A percentile compares a stretch with the other conserved stretches of the same genome.
These are phyloP conservation scores for Sebastolobus altivelis DNA, from an alignment of 2,797 vertebrate genomes.

Conservation along the genomic window DNA sequence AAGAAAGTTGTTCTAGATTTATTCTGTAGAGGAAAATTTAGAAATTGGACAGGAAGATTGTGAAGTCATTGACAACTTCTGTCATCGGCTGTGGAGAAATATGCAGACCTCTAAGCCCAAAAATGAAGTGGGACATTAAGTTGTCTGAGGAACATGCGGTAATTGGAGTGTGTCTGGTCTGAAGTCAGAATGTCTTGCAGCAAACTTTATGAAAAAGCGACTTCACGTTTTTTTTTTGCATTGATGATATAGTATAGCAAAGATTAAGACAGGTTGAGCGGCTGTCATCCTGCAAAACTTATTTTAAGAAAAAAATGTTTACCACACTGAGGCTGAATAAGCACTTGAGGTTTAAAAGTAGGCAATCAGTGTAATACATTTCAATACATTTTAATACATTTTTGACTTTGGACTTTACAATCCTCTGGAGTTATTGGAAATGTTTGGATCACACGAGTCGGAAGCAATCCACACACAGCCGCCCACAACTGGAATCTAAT, in stretches of 20 bases:
- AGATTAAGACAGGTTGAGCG: too few species aligned
- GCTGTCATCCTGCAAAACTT: not conserved
- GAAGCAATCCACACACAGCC: not conserved
- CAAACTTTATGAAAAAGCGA: constrained; percentile 7
- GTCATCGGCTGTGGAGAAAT: constrained; percentile 20
- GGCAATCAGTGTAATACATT: too few species aligned
- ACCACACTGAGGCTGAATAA: not conserved
- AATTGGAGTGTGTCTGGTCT: constrained; percentile 10
- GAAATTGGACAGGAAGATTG: constrained; percentile 20
- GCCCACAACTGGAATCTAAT: not conserved
- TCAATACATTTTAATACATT: too few species aligned
- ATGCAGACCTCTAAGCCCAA: constrained; percentile 13
- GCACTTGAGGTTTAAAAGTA: not conserved
- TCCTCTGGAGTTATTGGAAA: not conserved
- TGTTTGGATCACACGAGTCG: not conserved
- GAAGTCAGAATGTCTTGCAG: constrained; percentile 16
- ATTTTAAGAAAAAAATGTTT: not conserved
- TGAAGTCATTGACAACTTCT: constrained; percentile 21
- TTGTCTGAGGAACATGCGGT: constrained; percentile 9
- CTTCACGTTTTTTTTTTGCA: not conserved
- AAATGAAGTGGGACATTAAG: constrained; percentile 41
- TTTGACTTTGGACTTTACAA: not conserved
- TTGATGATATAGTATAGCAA: not conserved
- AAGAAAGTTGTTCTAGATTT: not conserved
- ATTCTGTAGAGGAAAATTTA: not conserved